Base-by-base conservation (phyloP, 2,113 vertebrate genomes). In the Diphyllodes magnificus region DNA sequence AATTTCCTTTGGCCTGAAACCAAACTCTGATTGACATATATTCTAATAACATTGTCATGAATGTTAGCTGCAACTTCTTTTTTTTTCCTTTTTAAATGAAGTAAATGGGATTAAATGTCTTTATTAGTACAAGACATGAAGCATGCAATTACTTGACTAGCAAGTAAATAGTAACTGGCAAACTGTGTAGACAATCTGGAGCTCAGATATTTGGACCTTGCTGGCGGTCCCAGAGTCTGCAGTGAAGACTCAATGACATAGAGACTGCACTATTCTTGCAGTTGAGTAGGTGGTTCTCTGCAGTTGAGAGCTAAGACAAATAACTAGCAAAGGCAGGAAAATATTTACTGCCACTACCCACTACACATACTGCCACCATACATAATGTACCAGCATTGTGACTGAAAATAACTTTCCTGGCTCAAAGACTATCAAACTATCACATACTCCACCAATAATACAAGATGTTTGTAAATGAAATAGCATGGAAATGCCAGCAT, bases 291-390 rank as follows among this genome's bases (percentile, higher is more conserved):
- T 95, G 92, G 95, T 95, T 97, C 95, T 92, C 72, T 97, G 50
- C 87, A 90, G 64, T 66, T 94, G 75, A 92, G 82, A 90, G 71
- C 44, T 88, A 90, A 93, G 92, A 80, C 68, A 96, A 95, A 94
- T 95, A 94, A 47, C 87, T 90, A 95, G 66, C 91, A 92, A 92
- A 80, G 85, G 87, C 93, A 93, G 66, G 81, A 85, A 96, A 97
- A 96, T 95, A 95, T 96, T 97, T 95, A 91, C 75, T 75, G 89
- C 71, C 79, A 85, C 95, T 92, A 93, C 93, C 94, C 75, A 93
- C 91, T 47, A 50, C 82, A 82, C 92, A 90, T 85, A 30, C 79
- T 93, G 94, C 60, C 71, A 91, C 44, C 40, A 93, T 70, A 94
- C 92, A 85, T 45, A 66, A 59, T 91, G 95, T 95, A 91, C 88